These are phyloP conservation scores for Drosophila tristis DNA, from an alignment of 1,140 invertebrate species.

Conservation along the genomic window DNA sequence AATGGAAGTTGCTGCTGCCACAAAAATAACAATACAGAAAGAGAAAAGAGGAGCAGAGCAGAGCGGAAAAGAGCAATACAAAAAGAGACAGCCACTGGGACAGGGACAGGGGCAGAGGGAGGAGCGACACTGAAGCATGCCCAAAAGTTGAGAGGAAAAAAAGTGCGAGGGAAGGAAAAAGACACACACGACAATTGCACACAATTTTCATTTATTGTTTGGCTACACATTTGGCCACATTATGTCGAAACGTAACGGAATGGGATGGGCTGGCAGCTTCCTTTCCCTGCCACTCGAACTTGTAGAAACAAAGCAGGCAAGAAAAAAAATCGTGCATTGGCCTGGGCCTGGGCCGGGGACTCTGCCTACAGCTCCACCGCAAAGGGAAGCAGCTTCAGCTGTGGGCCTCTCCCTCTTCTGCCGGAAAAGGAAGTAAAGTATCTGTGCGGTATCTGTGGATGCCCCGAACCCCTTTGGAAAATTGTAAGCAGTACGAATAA, in stretches of 20 bases:
- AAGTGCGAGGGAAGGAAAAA: slow-evolving; percentile 5
- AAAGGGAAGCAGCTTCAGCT: no score
- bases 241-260: slow-evolving; percentile 46
- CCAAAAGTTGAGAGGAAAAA: slow-evolving; percentile 8
- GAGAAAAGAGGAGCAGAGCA: slow-evolving; percentile 15
- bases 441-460: neutral
- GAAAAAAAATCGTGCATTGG: no score
- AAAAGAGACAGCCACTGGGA: slow-evolving; percentile 17
- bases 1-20: slow-evolving; percentile 58
- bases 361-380: no score
- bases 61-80: slow-evolving; percentile 52
- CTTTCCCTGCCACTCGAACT: no score
- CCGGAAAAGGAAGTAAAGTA: neutral
- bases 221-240: slow-evolving; percentile 81
- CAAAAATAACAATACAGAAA: slow-evolving; percentile 49
- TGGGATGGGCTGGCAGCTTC: no score
- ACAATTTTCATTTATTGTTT: slow-evolving; percentile 83
- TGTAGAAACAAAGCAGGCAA: no score
- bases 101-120: neutral
- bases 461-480: slow-evolving; percentile 1
- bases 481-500: slow-evolving; percentile 5
- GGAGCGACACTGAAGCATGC: slow-evolving; percentile 31
- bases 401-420: no score
- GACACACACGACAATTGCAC: slow-evolving; percentile 77
- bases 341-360: no score